phyloP scores from a whole-genome alignment of 2,797 vertebrate species.

The Galagoides demidoff region DNA sequence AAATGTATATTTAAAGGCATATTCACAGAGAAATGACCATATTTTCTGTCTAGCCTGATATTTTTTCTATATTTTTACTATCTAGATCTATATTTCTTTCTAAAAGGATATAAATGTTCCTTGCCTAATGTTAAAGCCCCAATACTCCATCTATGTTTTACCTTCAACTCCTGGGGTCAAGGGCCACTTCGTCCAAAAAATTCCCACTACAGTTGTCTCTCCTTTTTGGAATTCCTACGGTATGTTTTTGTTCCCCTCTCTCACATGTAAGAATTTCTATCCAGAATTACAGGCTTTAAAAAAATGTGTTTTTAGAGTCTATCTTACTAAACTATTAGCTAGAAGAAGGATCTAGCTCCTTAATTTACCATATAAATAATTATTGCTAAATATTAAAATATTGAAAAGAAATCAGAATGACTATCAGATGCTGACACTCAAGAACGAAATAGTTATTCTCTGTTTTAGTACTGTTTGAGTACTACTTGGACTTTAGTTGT shows the following conservation, averaged over 20 bases:
- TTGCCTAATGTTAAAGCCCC: neutral
- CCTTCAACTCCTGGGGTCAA: neutral
- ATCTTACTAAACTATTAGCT: neutral
- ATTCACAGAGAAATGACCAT: slow-evolving; percentile 16
- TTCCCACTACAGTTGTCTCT: neutral
- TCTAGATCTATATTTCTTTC: neutral
- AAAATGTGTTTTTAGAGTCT: neutral
- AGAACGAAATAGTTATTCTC: neutral
- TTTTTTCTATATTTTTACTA: slow-evolving; percentile 26
- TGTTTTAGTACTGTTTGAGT: neutral
- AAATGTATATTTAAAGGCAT: slow-evolving; percentile 48
- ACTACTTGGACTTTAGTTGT: neutral
- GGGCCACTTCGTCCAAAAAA: neutral
- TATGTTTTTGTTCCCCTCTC: neutral
- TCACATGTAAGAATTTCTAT: neutral
- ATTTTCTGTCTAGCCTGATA: neutral
- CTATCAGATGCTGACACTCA: neutral
- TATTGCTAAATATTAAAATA: slow-evolving; percentile 32
- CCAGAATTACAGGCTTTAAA: neutral
- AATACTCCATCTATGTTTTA: neutral
- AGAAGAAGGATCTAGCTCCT: neutral
- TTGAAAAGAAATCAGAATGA: slow-evolving; percentile 1
- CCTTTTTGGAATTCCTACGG: neutral
- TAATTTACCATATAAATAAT: slow-evolving; percentile 9
- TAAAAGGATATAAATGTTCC: slow-evolving; percentile 10